Evolutionary conservation across 2,797 vertebrate genomes (phyloP).

Genomic region (Poecilia picta): DNA sequence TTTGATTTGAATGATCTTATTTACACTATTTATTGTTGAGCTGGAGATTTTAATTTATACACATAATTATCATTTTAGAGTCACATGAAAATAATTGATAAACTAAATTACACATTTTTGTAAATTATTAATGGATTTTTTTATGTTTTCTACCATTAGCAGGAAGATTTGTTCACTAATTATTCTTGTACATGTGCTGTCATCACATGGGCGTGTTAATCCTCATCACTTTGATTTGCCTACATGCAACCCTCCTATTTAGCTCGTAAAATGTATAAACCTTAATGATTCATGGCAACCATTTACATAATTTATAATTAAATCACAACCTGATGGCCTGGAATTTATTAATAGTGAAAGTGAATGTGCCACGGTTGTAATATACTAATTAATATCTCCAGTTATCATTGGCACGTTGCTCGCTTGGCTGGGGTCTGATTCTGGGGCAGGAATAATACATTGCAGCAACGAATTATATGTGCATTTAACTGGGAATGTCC

Average conservation of each 20-base stretch:
- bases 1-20: background rate
- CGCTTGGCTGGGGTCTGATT: constrained; percentile 82
- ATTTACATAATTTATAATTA: constrained; percentile 93
- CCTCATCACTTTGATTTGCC: constrained; percentile 75
- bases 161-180: constrained; percentile 66
- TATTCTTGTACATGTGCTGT: constrained; percentile 63
- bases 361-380: constrained; percentile 83
- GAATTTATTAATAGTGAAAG: constrained; percentile 93
- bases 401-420: constrained; percentile 86
- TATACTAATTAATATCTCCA: constrained; percentile 89
- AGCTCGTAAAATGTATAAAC: constrained; percentile 79
- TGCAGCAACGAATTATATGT: constrained; percentile 86
- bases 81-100: constrained; percentile 53
- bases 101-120: constrained; percentile 50
- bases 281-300: constrained; percentile 88
- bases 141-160: constrained; percentile 66
- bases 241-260: constrained; percentile 75
- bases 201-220: constrained; percentile 68
- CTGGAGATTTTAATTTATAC: constrained; percentile 31
- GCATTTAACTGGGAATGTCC: constrained; percentile 81
- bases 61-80: constrained; percentile 31
- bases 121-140: constrained; percentile 68
- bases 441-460: constrained; percentile 80
- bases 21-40: constrained; percentile 8
- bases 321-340: constrained; percentile 86